These are phyloP conservation scores for Diaphora mendica DNA, from an alignment of 2,888 invertebrate genomes.

Conservation along the genomic window DNA sequence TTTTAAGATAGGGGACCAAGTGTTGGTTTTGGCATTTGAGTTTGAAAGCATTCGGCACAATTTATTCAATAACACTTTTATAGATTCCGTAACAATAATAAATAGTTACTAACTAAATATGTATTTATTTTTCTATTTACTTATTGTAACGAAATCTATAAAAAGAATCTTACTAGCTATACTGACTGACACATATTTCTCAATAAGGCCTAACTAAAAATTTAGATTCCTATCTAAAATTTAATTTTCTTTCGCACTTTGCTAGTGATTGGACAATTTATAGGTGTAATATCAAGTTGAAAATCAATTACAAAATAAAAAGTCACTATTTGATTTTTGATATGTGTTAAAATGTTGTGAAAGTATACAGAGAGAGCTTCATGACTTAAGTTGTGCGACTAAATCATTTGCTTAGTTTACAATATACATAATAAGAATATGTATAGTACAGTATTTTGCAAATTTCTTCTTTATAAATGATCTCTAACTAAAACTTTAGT, in stretches of 20 bases:
- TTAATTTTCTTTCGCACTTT: conserved; percentile 17
- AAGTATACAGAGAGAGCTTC: neutral
- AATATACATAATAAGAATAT: neutral
- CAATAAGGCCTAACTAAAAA: conserved; percentile 49
- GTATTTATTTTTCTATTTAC: neutral
- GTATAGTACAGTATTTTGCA: neutral
- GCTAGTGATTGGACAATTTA: conserved; percentile 24
- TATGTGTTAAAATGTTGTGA: conserved; percentile 4
- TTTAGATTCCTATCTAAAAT: conserved; percentile 45
- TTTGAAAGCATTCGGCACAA: conserved; percentile 11
- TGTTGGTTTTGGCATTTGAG: conserved; percentile 17
- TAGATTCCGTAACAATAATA: conserved; percentile 30
- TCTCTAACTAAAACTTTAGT: conserved; percentile 35
- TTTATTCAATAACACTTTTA: conserved; percentile 6
- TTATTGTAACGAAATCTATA: conserved; percentile 32
- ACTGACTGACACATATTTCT: conserved; percentile 42
- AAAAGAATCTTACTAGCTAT: conserved; percentile 32
- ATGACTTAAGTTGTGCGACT: neutral
- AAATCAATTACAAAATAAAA: neutral
- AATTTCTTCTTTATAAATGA: neutral
- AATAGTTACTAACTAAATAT: neutral
- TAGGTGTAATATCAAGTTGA: conserved; percentile 1
- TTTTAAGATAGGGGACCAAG: conserved; percentile 15
- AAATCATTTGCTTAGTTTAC: neutral
- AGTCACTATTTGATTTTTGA: conserved; percentile 3